These are phyloP conservation scores for Bellardia bayeri DNA, from an alignment of 2,888 invertebrate species.

Conservation along the genomic window DNA sequence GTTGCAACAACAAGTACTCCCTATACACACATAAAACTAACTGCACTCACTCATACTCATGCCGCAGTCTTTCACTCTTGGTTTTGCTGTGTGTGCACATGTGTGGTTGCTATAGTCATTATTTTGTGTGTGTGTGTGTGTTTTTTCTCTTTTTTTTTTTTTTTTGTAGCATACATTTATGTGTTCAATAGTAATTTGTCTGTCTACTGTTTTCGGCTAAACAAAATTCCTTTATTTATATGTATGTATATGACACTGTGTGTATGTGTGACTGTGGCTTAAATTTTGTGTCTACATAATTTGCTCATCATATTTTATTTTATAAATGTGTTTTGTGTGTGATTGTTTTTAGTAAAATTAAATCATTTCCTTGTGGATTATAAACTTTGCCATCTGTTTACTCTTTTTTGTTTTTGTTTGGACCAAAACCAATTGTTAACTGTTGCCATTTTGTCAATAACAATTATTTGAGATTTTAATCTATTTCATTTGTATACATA, in stretches of 20 bases:
- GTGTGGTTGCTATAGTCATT: background rate
- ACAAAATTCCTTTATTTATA: constrained; percentile 9
- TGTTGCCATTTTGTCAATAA: constrained; percentile 46
- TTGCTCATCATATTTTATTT: constrained; percentile 6
- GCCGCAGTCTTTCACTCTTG: background rate
- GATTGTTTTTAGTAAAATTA: constrained; percentile 51
- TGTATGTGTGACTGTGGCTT: background rate
- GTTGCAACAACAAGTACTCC: constrained; percentile 32
- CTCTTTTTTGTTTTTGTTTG: background rate
- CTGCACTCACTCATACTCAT: constrained; percentile 10
- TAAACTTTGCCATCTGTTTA: constrained; percentile 39
- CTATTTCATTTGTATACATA: background rate
- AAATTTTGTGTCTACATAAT: background rate
- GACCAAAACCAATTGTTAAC: constrained; percentile 33
- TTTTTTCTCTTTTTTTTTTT: background rate
- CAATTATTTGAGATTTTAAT: constrained; percentile 15
- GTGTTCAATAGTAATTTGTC: constrained; percentile 54
- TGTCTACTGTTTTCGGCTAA: constrained; percentile 9
- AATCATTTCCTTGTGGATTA: constrained; percentile 49
- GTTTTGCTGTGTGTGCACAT: background rate
- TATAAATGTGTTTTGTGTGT: constrained; percentile 35
- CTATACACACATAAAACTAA: constrained; percentile 38
- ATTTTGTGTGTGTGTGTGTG: background rate
- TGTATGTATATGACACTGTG: background rate
- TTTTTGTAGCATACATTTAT: constrained; percentile 44